These are phyloP conservation scores for Eubasilissa splendida DNA, from an alignment of 2,888 invertebrate genomes.

Conservation along the genomic window DNA sequence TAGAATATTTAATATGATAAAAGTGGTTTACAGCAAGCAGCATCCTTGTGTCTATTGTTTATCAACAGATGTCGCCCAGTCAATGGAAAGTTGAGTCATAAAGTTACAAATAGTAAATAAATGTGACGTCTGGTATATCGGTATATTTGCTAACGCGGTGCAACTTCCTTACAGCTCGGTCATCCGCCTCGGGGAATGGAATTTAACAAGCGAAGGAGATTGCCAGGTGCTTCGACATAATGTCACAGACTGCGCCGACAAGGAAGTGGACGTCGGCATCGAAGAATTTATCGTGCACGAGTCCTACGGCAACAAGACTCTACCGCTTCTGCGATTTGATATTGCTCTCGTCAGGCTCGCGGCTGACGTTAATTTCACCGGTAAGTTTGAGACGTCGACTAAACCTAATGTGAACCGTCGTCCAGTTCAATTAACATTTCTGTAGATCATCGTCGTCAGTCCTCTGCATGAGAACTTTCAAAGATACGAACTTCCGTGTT, in stretches of 20 bases:
- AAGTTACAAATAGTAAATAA: no score
- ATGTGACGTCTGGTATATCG: no score
- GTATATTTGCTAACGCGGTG: neutral
- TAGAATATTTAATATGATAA: no score
- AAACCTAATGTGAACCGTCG: neutral
- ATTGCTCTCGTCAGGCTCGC: conserved; percentile 81
- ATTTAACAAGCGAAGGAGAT: conserved; percentile 69
- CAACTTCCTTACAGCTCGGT: conserved; percentile 65
- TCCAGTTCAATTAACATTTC: no score
- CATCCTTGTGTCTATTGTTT: no score
- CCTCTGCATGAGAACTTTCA: no score
- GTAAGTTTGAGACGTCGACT: conserved; percentile 62
- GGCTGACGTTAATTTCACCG: conserved; percentile 70
- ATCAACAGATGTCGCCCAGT: no score
- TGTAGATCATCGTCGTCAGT: no score
- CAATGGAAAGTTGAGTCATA: no score
- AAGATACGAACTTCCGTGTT: no score
- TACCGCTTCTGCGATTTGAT: conserved; percentile 77
- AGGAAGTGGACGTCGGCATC: conserved; percentile 75
- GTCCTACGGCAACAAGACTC: conserved; percentile 71
- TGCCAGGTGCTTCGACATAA: conserved; percentile 16
- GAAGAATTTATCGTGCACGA: conserved; percentile 79
- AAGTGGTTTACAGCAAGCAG: no score
- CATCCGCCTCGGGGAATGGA: conserved; percentile 81
- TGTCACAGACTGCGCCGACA: conserved; percentile 70